Base-by-base conservation (phyloP, 2,888 invertebrate genomes). In the Caenorhabditis sp. region DNA sequence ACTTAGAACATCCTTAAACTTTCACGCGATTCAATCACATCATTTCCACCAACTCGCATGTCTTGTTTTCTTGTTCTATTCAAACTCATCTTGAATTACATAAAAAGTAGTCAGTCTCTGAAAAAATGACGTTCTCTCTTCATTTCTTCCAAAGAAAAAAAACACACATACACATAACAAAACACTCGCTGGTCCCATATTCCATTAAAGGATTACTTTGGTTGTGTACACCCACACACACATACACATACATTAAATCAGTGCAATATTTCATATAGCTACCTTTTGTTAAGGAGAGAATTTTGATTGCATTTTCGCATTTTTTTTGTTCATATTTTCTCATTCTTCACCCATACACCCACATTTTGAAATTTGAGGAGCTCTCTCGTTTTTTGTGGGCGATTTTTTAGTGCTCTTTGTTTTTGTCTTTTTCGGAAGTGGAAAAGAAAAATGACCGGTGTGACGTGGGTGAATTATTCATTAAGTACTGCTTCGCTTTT, bases 401-500 rank as follows among this genome's bases (percentile, higher is more conserved):
- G 23, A 54, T 59, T 66, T 20, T 36, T 21, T 12, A 52, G n/a
- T 20, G 43, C 21, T 17, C 59, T 58, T 59, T 64, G 54, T 57
- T 54, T 26, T 31, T 58, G 31, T 63, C 52, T 59, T 59, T 65
- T 65, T 38, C 38, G 17, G 17, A 4, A 1, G 17, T 52, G 43
- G 14, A 43, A 12, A 43, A 10, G 43, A 43, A 43, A 43, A 43
- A 10, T 43, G 43, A 43, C 43, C 43, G 17, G 43, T 43, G 43
- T 43, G 43, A 43, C 43, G 43, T 43, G 12, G 14, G 5, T 43
- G 14, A 43, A 43, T 43, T 43, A 43, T 43, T 43, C 17, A 43
- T 43, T 3, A 14, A 43, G 43, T 43, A 43, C 43, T 31, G 5
- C 10, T 31, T 31, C 31, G 4, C 5, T 31, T 31, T 31, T 31